phyloP scores from a whole-genome alignment of 2,888 invertebrate species.

The Caenorhabditis sinica region DNA sequence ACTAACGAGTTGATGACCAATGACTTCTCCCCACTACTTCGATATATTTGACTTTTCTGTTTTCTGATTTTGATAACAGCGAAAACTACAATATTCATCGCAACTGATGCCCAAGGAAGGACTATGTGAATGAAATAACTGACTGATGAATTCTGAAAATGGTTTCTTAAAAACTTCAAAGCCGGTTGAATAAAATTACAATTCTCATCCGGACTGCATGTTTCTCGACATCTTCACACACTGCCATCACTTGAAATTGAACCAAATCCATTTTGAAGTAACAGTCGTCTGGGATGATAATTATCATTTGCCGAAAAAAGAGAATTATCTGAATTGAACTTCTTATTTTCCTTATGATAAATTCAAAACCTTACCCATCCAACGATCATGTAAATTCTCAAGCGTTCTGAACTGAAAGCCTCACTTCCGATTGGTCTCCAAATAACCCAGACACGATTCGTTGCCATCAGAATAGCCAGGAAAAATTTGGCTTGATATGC shows the following conservation, averaged over 20 bases:
- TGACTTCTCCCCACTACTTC: constrained; percentile 24
- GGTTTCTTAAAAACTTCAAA: not conserved
- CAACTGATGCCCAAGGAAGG: constrained; percentile 32
- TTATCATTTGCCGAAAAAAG: constrained; percentile 25
- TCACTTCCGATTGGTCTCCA: constrained; percentile 44
- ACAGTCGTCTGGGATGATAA: constrained; percentile 33
- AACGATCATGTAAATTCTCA: constrained; percentile 21
- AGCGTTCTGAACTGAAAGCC: constrained; percentile 17
- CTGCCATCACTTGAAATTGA: constrained; percentile 46
- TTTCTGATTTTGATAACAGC: constrained; percentile 21
- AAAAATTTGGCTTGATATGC: constrained; percentile 48
- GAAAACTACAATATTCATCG: constrained; percentile 32
- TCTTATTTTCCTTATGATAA: not conserved
- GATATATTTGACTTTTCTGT: constrained; percentile 10
- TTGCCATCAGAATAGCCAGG: constrained; percentile 50
- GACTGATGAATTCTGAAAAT: constrained; percentile 28
- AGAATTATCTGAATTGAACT: constrained; percentile 11
- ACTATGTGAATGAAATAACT: constrained; percentile 41
- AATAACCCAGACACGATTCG: constrained; percentile 47
- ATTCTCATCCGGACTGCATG: constrained; percentile 24
- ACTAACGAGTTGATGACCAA: constrained; percentile 42
- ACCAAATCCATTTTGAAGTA: constrained; percentile 48
- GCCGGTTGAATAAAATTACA: not conserved
- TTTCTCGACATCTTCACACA: constrained; percentile 29
- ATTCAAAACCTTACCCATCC: constrained; percentile 32